Evolutionary conservation across 2,113 vertebrate genomes (phyloP).

Genomic region (Helogale parvula): DNA sequence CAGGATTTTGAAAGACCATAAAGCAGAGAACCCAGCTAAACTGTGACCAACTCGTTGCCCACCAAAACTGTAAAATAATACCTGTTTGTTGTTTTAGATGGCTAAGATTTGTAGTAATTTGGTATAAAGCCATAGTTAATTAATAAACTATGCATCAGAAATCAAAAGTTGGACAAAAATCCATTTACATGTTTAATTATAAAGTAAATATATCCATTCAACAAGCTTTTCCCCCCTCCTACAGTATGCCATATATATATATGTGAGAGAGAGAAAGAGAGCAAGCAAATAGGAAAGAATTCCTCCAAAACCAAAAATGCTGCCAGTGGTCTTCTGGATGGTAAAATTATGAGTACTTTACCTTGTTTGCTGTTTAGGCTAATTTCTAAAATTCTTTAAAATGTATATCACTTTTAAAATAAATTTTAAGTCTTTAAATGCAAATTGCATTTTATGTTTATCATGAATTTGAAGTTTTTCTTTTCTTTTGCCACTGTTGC

Average conservation of each 20-base stretch:
- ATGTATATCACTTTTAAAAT: background rate
- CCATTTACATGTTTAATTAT: background rate
- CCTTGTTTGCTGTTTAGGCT: background rate
- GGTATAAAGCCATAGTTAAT: background rate
- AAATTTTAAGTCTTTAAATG: background rate
- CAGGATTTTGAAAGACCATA: background rate
- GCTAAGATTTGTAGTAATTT: background rate
- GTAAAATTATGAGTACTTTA: background rate
- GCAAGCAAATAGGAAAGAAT: background rate
- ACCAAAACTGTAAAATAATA: constrained; percentile 15
- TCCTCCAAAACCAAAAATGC: background rate
- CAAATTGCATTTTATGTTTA: background rate
- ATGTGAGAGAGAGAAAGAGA: background rate
- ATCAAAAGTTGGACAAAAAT: background rate
- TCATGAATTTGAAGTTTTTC: background rate
- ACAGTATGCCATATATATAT: background rate
- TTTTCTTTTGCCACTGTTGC: background rate
- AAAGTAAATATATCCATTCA: background rate
- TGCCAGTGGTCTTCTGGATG: background rate
- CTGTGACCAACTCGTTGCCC: background rate
- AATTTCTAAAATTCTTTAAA: constrained; percentile 30
- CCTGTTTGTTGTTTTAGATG: background rate
- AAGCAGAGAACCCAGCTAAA: background rate
- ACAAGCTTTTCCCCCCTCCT: background rate
- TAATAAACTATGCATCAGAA: background rate